Conservation (phyloP, 2,888 invertebrate genomes). For the Xiphydria camelus region DNA sequence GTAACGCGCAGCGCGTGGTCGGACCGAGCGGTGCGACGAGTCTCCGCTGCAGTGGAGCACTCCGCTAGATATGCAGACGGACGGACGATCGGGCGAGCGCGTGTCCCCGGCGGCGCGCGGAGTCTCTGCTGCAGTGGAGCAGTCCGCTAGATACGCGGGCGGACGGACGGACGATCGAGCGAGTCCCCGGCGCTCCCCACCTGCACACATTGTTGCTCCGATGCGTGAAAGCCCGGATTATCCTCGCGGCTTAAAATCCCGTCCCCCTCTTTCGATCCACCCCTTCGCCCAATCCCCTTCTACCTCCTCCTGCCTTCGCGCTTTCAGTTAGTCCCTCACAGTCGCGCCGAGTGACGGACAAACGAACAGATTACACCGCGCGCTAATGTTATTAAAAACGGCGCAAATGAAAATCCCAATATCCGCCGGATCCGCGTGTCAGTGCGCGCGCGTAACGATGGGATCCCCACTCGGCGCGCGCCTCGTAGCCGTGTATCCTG, state of each 20-base stretch:
- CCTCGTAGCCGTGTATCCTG: background rate
- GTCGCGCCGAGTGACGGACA: slow-evolving; percentile 18
- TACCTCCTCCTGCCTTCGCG: background rate
- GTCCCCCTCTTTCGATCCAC: slow-evolving; percentile 3
- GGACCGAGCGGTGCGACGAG: too few relatives aligned
- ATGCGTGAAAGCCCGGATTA: slow-evolving; percentile 46
- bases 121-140: too few relatives aligned
- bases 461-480: too few relatives aligned
- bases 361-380: slow-evolving; percentile 29
- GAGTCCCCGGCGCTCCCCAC: slow-evolving; percentile 13
- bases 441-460: background rate
- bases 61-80: too few relatives aligned
- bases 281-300: background rate
- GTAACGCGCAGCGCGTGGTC: too few relatives aligned
- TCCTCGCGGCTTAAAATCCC: slow-evolving; percentile 38
- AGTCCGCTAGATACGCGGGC: too few relatives aligned
- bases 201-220: slow-evolving; percentile 29
- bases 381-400: slow-evolving; percentile 32
- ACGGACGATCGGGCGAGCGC: too few relatives aligned
- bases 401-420: slow-evolving; percentile 27
- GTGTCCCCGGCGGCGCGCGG: too few relatives aligned
- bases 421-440: background rate
- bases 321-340: slow-evolving; percentile 8
- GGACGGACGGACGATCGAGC: slow-evolving; percentile 11
- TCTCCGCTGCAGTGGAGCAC: too few relatives aligned